Evolutionary conservation across 1,140 invertebrate genomes (phyloP), one percentile per base, ranked within the genome.

Genomic region (Octopus sinensis): DNA sequence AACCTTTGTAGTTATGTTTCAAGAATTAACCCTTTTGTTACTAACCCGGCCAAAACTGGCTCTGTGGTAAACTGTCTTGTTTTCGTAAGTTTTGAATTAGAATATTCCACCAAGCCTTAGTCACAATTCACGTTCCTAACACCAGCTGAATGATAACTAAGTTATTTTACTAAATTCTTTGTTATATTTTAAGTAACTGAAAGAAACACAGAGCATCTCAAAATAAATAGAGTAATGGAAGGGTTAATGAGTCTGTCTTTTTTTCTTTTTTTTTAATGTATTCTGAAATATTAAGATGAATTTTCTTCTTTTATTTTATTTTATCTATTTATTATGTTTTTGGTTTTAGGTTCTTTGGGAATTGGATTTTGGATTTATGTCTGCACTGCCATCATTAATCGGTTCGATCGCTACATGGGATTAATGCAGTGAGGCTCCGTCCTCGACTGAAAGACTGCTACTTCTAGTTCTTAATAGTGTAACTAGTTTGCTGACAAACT

Each of bases 231-330:
- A 68, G 62, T n/a, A 68, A n/a, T 0, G n/a, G 62, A 12, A 12
- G 9, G 9, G n/a, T 68, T n/a, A 17, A 76, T 23, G 4, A 13
- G 17, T n/a, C 23, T 23, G 75, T 17, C 10, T 30, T 6, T 68
- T 54, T 54, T 54, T 75, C 5, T 53, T 77, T 52, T 43, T 43
- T 77, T 51, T n/a, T 68, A 3, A 68, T 68, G 62, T n/a, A 68
- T 68, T 13, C n/a, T 12, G 62, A 68, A 13, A 13, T n/a, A 13
- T 68, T 68, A 68, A 68, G n/a, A 68, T 71, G 51, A 80, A 77
- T 4, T 84, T 78, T 54, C 82, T 51, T 76, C 73, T 30, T 53
- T 52, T 71, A 76, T 75, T 10, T 68, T 13, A 68, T 68, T 68
- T 68, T n/a, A 12, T 68, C n/a, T 43, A 43, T 43, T 43, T 43